phyloP scores from a whole-genome alignment of 2,797 vertebrate species.

The Micropoecilia bifurca region DNA sequence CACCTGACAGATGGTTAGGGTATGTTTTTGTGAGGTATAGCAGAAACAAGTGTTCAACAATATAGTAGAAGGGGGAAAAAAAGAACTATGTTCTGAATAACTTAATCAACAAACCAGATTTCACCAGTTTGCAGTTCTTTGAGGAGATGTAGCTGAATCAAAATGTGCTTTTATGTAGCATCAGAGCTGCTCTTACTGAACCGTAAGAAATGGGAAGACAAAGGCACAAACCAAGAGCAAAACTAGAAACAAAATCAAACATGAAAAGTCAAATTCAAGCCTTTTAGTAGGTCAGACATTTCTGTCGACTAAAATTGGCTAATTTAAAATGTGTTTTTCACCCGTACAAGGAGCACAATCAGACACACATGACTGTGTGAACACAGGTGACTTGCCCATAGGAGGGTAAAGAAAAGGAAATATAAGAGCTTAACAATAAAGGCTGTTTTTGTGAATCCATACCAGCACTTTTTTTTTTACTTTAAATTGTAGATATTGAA shows the following conservation, averaged over 20 bases:
- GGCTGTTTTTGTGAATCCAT: neutral
- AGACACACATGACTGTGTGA: neutral
- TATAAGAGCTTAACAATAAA: neutral
- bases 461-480: neutral
- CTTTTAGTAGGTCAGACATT: neutral
- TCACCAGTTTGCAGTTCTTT: neutral
- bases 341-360: neutral
- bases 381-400: neutral
- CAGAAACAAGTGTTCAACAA: neutral
- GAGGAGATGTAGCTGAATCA: neutral
- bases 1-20: neutral
- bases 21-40: neutral
- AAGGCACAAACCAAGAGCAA: neutral
- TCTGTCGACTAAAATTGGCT: neutral
- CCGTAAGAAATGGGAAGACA: neutral
- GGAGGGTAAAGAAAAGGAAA: neutral
- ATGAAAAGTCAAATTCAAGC: neutral
- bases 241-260: neutral
- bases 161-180: neutral
- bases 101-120: neutral
- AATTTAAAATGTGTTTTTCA: neutral
- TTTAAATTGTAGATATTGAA: neutral
- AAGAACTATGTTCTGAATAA: neutral
- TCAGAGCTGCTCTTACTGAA: neutral
- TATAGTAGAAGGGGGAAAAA: neutral